Conservation (phyloP, 2,888 invertebrate genomes). For the Tipula helvola region DNA sequence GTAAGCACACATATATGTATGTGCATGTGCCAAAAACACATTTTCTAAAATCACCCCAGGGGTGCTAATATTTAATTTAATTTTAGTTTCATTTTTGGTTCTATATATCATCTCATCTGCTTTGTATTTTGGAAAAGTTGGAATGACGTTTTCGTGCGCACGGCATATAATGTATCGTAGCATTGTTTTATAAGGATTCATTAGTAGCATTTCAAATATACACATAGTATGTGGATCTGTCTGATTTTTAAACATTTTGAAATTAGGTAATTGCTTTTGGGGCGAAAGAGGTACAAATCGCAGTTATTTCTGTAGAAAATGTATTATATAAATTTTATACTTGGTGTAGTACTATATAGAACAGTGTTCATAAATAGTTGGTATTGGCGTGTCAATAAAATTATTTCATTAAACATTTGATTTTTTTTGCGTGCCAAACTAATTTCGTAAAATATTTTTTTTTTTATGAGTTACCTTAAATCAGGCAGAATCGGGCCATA, state of each 20-base stretch:
- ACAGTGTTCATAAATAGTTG: no score
- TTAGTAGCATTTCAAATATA: no score
- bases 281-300: no score
- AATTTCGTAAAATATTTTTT: no score
- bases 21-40: neutral
- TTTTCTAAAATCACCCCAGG: neutral
- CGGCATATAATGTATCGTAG: neutral
- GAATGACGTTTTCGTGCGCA: neutral
- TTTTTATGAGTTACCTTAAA: no score
- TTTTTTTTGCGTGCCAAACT: no score
- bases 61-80: neutral
- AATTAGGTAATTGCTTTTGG: neutral
- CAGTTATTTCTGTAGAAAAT: no score
- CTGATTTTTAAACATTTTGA: neutral
- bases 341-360: no score
- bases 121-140: neutral
- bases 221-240: neutral
- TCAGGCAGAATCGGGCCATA: no score
- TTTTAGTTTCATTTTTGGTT: neutral
- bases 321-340: no score
- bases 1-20: neutral
- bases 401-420: no score
- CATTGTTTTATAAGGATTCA: neutral
- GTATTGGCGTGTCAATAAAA: no score
- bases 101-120: neutral